Base-by-base conservation (phyloP, 2,797 vertebrate species). In the Enteromius trimaculatus region DNA sequence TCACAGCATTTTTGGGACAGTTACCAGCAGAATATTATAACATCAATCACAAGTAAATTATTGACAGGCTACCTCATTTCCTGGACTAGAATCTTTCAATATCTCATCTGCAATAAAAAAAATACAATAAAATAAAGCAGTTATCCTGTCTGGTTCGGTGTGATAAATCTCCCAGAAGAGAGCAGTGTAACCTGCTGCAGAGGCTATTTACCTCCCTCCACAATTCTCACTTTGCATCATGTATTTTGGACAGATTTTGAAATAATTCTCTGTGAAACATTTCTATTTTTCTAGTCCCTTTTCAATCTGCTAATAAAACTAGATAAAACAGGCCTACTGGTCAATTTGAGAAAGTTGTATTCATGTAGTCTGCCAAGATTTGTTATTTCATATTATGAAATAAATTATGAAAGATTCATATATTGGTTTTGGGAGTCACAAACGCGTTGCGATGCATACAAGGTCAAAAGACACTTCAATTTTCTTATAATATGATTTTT, bases 141-240 rank as follows among this genome's bases (percentile, higher is more conserved):
- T 86, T 86, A 83, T 78, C 34, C 62, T 83, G 83, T 88, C 85
- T 66, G 31, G 39, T 71, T 80, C 21, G 14, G 29, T 49, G 53
- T 77, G 60, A 80, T 6, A 44, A 47, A 64, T 83, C n/a, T 47
- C 60, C 29, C 11, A 64, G 51, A 68, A 66, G 62, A 85, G 77
- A 77, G 77, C 83, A 83, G 44, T n/a, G 31, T 72, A 78, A 84
- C 78, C 78, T n/a, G 10, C 34, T 60, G 74, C 78, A 34, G 60
- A 49, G 49, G 42, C 69, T 34, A 26, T 79, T 84, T 49, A 6
- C 1, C 79, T 83, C 64, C 53, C 29, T 71, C 65, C 21, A 17
- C 76, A 44, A 44, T 19, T 60, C 68, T 80, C 62, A 14, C 55
- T 88, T 84, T 77, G 31, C 53, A 10, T 29, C 39, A 37, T 79